A percentile compares a stretch with the other conserved stretches of the same genome.
phyloP scores from a whole-genome alignment of 2,888 invertebrate species.

The Coelinius sp. region DNA sequence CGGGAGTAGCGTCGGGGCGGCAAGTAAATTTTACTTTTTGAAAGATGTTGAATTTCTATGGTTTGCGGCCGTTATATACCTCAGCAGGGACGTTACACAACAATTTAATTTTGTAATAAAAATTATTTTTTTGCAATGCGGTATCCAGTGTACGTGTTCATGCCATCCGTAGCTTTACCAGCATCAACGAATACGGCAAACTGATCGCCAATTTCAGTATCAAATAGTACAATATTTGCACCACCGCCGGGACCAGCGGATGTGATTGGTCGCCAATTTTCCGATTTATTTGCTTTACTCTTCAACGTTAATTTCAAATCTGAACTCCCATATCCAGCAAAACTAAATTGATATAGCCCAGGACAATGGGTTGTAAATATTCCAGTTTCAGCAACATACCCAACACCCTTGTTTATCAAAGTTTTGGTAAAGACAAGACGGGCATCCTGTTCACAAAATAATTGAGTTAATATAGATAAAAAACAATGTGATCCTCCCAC shows the following conservation, averaged over 20 bases:
- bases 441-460: slow-evolving; percentile 49
- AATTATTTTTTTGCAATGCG: slow-evolving; percentile 66
- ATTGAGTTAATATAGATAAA: no score
- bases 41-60: slow-evolving; percentile 14
- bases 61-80: no score
- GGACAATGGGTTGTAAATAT: slow-evolving; percentile 71
- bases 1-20: slow-evolving; percentile 38
- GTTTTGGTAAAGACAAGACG: slow-evolving; percentile 58
- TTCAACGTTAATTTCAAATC: slow-evolving; percentile 63
- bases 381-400: slow-evolving; percentile 69
- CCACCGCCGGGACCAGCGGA: slow-evolving; percentile 64
- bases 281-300: slow-evolving; percentile 59
- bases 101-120: slow-evolving; percentile 29
- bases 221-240: slow-evolving; percentile 64
- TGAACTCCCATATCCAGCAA: slow-evolving; percentile 66
- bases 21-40: slow-evolving; percentile 12
- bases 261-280: slow-evolving; percentile 59
- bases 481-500: no score
- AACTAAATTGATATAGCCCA: slow-evolving; percentile 71
- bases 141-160: slow-evolving; percentile 67
- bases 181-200: slow-evolving; percentile 66
- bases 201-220: slow-evolving; percentile 68
- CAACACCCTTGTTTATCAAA: slow-evolving; percentile 70
- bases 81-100: no score
- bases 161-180: slow-evolving; percentile 60